Evolutionary conservation across 2,797 vertebrate species (phyloP).

Genomic region (Ctenochaetus hawaiiensis): DNA sequence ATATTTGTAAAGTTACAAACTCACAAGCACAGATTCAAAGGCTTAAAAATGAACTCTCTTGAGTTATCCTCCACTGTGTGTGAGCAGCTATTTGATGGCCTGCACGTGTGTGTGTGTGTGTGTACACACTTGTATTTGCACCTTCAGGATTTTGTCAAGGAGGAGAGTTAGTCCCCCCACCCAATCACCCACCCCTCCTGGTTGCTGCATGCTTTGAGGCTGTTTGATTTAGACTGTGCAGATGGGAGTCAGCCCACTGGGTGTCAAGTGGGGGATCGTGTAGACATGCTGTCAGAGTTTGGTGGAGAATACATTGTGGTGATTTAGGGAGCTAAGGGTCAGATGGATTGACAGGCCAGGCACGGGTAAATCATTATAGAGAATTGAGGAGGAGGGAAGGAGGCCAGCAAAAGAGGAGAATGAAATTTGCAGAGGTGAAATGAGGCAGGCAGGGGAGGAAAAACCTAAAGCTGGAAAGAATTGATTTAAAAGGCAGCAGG

Average conservation of each 20-base stretch:
- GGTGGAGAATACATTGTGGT: constrained; percentile 78
- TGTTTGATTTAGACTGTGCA: constrained; percentile 80
- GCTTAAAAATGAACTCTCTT: constrained; percentile 32
- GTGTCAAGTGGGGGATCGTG: constrained; percentile 74
- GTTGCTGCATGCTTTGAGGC: constrained; percentile 49
- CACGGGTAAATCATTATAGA: constrained; percentile 67
- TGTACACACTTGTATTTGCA: constrained; percentile 15
- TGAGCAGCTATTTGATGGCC: constrained; percentile 31
- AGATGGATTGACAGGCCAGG: constrained; percentile 72
- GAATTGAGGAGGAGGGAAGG: constrained; percentile 54
- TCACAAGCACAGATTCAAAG: constrained; percentile 57
- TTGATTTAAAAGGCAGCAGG: constrained; percentile 52
- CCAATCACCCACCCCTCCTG: neutral
- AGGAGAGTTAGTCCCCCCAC: constrained; percentile 15
- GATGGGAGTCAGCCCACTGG: constrained; percentile 71
- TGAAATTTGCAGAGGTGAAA: constrained; percentile 50
- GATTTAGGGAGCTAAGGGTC: constrained; percentile 81
- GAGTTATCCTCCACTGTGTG: constrained; percentile 34
- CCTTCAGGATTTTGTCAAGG: constrained; percentile 61
- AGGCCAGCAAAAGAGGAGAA: constrained; percentile 21
- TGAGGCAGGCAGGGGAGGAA: constrained; percentile 21
- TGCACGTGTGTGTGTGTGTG: neutral
- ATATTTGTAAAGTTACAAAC: constrained; percentile 58
- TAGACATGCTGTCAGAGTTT: constrained; percentile 71
- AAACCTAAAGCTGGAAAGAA: constrained; percentile 40